These are phyloP conservation scores for Oryzias dopingdopingensis DNA, from an alignment of 2,797 vertebrate genomes.

Conservation along the genomic window DNA sequence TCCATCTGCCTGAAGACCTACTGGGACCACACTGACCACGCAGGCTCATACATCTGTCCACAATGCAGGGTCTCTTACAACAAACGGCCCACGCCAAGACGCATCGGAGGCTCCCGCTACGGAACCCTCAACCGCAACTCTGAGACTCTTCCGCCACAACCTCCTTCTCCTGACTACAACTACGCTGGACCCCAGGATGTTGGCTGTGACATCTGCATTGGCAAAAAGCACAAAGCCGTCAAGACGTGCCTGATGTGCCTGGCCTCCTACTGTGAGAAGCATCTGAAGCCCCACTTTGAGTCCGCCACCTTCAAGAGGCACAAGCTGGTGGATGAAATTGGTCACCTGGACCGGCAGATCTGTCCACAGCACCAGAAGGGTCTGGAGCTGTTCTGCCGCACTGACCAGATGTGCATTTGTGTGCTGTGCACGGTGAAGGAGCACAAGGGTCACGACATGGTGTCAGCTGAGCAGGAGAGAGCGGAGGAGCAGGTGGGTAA, in stretches of 20 bases:
- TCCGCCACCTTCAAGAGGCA: slow-evolving; percentile 92
- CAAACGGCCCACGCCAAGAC: slow-evolving; percentile 78
- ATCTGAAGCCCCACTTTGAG: slow-evolving; percentile 94
- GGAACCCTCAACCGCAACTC: slow-evolving; percentile 51
- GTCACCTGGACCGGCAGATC: slow-evolving; percentile 94
- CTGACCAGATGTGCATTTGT: slow-evolving; percentile 97
- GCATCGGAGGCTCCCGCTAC: slow-evolving; percentile 57
- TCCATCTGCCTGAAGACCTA: slow-evolving; percentile 81
- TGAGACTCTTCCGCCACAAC: slow-evolving; percentile 71
- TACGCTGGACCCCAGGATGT: slow-evolving; percentile 85
- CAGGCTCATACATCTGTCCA: slow-evolving; percentile 74
- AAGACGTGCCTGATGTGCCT: slow-evolving; percentile 97
- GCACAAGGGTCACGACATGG: slow-evolving; percentile 95
- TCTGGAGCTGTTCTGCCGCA: slow-evolving; percentile 97
- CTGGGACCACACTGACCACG: slow-evolving; percentile 81
- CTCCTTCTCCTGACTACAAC: slow-evolving; percentile 81
- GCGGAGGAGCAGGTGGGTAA: slow-evolving; percentile 80
- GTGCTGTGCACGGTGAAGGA: slow-evolving; percentile 97
- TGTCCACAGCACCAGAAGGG: slow-evolving; percentile 96
- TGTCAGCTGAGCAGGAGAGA: slow-evolving; percentile 94
- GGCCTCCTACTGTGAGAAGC: slow-evolving; percentile 93
- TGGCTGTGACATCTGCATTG: slow-evolving; percentile 93
- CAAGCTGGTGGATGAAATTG: slow-evolving; percentile 94
- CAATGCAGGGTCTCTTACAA: slow-evolving; percentile 78
- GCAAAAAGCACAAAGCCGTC: slow-evolving; percentile 91